Evolutionary conservation across 2,888 invertebrate genomes (phyloP).

Genomic region (Eumerus sabulonum): DNA sequence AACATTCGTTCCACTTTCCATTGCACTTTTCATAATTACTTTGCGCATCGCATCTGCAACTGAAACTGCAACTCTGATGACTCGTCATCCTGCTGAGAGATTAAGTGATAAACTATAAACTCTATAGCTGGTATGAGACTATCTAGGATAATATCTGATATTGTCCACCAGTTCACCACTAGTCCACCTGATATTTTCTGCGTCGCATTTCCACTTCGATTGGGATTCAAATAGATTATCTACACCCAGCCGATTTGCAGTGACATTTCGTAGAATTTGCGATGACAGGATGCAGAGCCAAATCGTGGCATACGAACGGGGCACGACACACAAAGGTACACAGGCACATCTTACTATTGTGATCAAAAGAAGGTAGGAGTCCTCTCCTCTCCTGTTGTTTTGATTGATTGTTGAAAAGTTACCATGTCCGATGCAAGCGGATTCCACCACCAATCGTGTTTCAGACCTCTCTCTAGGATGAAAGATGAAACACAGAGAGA

Average conservation of each 20-base stretch:
- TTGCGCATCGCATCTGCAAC: conserved; percentile 15
- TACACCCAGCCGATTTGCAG: not conserved
- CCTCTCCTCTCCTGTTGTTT: conserved; percentile 27
- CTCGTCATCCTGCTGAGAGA: conserved; percentile 35
- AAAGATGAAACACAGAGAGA: conserved; percentile 46
- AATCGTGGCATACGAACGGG: conserved; percentile 61
- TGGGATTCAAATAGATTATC: conserved; percentile 12
- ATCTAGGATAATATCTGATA: conserved; percentile 55
- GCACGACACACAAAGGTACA: conserved; percentile 48
- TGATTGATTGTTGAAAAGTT: conserved; percentile 57
- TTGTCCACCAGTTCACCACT: conserved; percentile 42
- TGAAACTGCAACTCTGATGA: not conserved
- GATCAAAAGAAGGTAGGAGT: conserved; percentile 18
- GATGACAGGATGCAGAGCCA: conserved; percentile 29
- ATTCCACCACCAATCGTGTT: not conserved
- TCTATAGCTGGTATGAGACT: conserved; percentile 3
- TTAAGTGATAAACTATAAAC: conserved; percentile 57
- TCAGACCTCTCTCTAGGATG: not conserved
- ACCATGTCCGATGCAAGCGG: not conserved
- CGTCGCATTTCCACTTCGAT: conserved; percentile 11
- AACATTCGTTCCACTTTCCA: conserved; percentile 65
- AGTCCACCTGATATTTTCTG: conserved; percentile 51
- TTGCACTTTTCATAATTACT: conserved; percentile 64
- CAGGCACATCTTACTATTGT: conserved; percentile 30
- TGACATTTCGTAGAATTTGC: conserved; percentile 15